A percentile compares a stretch with the other conserved stretches of the same genome.
These are phyloP conservation scores for Hedychridium roseum DNA, from an alignment of 2,888 invertebrate genomes.

Conservation along the genomic window DNA sequence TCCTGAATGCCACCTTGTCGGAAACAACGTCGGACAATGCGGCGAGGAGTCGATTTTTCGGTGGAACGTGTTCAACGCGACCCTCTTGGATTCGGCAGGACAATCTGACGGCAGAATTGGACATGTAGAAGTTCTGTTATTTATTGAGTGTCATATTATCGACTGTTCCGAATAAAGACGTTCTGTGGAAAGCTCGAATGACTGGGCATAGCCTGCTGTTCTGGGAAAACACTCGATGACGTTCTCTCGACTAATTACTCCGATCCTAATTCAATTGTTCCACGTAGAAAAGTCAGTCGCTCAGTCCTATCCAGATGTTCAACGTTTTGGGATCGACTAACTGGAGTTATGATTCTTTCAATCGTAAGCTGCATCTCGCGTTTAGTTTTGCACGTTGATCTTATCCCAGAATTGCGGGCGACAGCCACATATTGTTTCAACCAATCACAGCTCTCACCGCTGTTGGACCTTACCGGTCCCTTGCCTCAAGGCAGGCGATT, in stretches of 20 bases:
- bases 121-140: conserved; percentile 62
- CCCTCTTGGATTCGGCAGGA: conserved; percentile 44
- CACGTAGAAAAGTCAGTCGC: too few relatives aligned
- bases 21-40: too few relatives aligned
- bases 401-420: conserved; percentile 48
- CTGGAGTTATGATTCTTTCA: not conserved
- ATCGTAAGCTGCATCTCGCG: conserved; percentile 13
- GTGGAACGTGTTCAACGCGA: too few relatives aligned
- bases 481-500: conserved; percentile 64
- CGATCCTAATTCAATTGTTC: not conserved
- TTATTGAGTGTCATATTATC: conserved; percentile 61
- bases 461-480: conserved; percentile 64
- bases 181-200: conserved; percentile 58
- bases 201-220: conserved; percentile 55
- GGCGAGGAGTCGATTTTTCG: conserved; percentile 6
- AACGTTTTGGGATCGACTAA: too few relatives aligned
- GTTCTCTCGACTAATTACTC: not conserved
- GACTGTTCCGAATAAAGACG: conserved; percentile 58
- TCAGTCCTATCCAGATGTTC: too few relatives aligned
- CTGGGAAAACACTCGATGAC: conserved; percentile 33
- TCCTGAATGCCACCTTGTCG: not conserved
- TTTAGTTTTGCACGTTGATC: conserved; percentile 11
- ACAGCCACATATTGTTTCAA: conserved; percentile 63
- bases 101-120: conserved; percentile 50
- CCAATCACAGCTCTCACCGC: conserved; percentile 64